Conservation (phyloP, 2,888 invertebrate species). For the Cephus nigrinus region DNA sequence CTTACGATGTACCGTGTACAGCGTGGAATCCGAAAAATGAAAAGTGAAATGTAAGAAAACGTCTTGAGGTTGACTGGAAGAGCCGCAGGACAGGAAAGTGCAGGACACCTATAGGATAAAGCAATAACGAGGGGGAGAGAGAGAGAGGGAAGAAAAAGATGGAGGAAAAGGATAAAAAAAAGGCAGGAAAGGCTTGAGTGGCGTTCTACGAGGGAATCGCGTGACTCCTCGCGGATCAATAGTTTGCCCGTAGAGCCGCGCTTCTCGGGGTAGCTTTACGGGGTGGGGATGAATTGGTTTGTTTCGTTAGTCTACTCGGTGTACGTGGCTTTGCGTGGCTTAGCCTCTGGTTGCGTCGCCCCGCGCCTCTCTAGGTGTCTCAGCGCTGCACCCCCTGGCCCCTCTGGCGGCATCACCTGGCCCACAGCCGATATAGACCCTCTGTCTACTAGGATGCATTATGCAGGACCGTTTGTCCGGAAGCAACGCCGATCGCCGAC, state of each 20-base stretch:
- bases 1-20: neutral
- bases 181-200: constrained; percentile 58
- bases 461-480: neutral
- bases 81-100: neutral
- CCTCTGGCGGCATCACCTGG: neutral
- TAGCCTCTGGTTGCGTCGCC: too few relatives aligned
- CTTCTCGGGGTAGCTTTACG: neutral
- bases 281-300: constrained; percentile 2
- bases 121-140: constrained; percentile 19
- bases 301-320: constrained; percentile 1
- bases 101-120: neutral
- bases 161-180: constrained; percentile 24
- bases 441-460: constrained; percentile 2
- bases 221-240: constrained; percentile 65
- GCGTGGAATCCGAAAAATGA: too few relatives aligned
- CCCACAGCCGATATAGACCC: neutral
- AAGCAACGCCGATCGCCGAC: too few relatives aligned
- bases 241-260: constrained; percentile 47
- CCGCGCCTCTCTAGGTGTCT: neutral
- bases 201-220: constrained; percentile 65
- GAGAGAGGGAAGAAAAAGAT: constrained; percentile 35
- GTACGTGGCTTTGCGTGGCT: too few relatives aligned
- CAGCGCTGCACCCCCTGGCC: neutral
- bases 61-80: too few relatives aligned
- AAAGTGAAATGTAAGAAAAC: too few relatives aligned